Evolutionary conservation across 2,113 vertebrate species (phyloP).

Genomic region (Sinocyclocheilus grahami): DNA sequence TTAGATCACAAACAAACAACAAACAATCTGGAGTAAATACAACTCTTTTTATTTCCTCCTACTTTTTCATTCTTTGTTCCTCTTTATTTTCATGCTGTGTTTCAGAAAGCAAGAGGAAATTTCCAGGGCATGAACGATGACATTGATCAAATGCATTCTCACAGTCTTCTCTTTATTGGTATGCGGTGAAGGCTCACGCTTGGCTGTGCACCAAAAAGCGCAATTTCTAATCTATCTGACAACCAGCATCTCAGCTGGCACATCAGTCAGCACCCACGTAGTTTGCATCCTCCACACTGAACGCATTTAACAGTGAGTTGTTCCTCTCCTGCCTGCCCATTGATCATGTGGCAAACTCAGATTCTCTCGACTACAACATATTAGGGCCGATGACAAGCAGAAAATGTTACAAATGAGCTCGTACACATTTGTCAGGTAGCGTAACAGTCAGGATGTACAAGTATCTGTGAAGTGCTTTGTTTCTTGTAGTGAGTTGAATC

Average conservation of each 20-base stretch:
- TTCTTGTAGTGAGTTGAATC: constrained; percentile 11
- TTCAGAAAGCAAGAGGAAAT: constrained; percentile 1
- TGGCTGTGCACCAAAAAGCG: constrained; percentile 61
- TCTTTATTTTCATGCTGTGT: constrained; percentile 19
- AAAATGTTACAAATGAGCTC: constrained; percentile 76
- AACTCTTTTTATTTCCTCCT: background rate
- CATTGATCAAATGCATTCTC: constrained; percentile 29
- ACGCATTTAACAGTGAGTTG: constrained; percentile 77
- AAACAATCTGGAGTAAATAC: background rate
- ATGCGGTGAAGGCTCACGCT: constrained; percentile 18
- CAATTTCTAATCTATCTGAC: constrained; percentile 72
- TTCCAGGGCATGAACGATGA: constrained; percentile 17
- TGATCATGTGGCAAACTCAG: constrained; percentile 71
- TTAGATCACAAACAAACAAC: background rate
- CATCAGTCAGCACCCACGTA: constrained; percentile 64
- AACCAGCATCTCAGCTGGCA: constrained; percentile 53
- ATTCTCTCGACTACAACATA: constrained; percentile 69
- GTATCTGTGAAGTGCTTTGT: constrained; percentile 45
- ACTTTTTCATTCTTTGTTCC: background rate
- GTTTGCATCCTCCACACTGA: constrained; percentile 70
- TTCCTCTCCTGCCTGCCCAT: constrained; percentile 66
- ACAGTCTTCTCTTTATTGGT: constrained; percentile 28
- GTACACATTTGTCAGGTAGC: constrained; percentile 69
- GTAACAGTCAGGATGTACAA: constrained; percentile 65
- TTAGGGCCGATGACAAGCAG: constrained; percentile 74